These are phyloP conservation scores for Lampropteryx suffumata DNA, from an alignment of 2,888 invertebrate species.

Conservation along the genomic window DNA sequence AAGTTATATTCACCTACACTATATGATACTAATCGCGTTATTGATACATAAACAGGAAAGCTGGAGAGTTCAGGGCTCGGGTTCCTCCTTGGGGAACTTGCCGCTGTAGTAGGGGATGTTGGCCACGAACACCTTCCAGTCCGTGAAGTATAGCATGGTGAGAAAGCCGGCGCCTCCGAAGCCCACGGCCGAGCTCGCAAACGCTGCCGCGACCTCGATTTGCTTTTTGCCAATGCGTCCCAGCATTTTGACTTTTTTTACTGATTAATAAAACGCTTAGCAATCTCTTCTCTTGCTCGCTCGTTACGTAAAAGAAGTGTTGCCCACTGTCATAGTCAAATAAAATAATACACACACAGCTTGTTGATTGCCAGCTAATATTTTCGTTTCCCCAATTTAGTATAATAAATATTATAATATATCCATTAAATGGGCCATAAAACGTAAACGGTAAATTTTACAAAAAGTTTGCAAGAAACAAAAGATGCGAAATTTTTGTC, in stretches of 20 bases:
- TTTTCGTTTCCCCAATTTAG: too few relatives aligned
- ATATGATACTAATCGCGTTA: conserved; percentile 5
- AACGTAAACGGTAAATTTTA: too few relatives aligned
- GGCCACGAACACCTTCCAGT: conserved; percentile 89
- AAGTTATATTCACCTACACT: conserved; percentile 26
- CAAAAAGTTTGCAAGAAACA: too few relatives aligned
- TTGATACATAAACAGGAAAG: neutral
- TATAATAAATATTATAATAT: too few relatives aligned
- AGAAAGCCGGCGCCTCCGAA: conserved; percentile 87
- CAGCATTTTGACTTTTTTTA: conserved; percentile 51
- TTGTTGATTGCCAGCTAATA: too few relatives aligned
- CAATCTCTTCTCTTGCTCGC: too few relatives aligned
- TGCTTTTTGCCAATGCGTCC: conserved; percentile 85
- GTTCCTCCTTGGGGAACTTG: conserved; percentile 83
- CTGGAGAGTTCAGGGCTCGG: conserved; percentile 10
- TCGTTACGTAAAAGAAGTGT: conserved; percentile 41
- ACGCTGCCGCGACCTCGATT: conserved; percentile 75
- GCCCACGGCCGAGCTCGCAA: conserved; percentile 81
- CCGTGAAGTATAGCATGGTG: conserved; percentile 87
- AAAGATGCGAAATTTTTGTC: too few relatives aligned
- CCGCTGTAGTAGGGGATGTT: conserved; percentile 90
- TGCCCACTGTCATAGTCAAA: too few relatives aligned
- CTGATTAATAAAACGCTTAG: neutral
- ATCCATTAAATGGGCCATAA: too few relatives aligned
- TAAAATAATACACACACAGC: too few relatives aligned